Evolutionary conservation across 2,797 vertebrate genomes (phyloP).

Genomic region (Geotrypetes seraphini): DNA sequence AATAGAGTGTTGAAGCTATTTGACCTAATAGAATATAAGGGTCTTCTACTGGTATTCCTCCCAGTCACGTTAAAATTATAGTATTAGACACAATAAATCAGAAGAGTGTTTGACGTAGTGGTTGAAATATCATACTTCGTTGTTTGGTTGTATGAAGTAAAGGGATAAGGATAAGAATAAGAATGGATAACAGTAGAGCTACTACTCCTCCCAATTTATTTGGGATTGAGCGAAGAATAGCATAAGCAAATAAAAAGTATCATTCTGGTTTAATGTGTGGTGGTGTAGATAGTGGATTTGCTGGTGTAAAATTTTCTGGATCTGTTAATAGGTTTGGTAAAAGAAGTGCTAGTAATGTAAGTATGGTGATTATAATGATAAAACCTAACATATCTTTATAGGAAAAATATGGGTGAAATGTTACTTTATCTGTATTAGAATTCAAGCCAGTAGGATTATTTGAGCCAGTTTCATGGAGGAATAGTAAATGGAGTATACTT

Average conservation of each 20-base stretch:
- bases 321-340: constrained; percentile 10
- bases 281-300: constrained; percentile 5
- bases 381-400: constrained; percentile 25
- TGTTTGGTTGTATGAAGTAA: constrained; percentile 19
- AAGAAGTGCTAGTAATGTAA: fast-evolving
- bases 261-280: constrained; percentile 31
- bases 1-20: too few relatives aligned
- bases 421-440: constrained; percentile 18
- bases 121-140: not conserved
- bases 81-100: too few relatives aligned
- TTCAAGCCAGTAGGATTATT: constrained; percentile 18
- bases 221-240: constrained; percentile 5
- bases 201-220: constrained; percentile 19
- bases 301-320: constrained; percentile 40
- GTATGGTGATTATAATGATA: fast-evolving
- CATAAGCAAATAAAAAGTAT: constrained; percentile 33
- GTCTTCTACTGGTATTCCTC: too few relatives aligned
- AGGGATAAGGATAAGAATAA: not conserved
- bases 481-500: not conserved
- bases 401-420: too few relatives aligned
- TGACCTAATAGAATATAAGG: too few relatives aligned
- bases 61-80: too few relatives aligned
- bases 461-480: constrained; percentile 24
- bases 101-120: too few relatives aligned
- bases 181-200: not conserved